These are phyloP conservation scores for Berghia stephanieae DNA, from an alignment of 1,140 invertebrate genomes.

Conservation along the genomic window DNA sequence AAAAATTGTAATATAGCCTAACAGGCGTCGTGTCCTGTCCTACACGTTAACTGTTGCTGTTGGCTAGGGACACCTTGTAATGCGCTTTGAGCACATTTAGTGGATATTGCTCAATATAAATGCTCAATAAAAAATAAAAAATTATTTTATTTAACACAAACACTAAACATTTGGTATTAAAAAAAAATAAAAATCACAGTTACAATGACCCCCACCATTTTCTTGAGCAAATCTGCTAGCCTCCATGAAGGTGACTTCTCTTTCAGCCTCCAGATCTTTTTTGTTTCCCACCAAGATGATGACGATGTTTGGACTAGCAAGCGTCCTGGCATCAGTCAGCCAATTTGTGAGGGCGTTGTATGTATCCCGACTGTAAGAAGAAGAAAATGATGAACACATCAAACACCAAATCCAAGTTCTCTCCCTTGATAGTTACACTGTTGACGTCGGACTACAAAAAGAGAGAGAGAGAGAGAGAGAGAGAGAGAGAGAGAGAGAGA, in stretches of 20 bases:
- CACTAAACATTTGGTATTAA: neutral
- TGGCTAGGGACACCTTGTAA: no score
- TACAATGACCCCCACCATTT: no score
- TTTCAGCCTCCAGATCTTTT: conserved; percentile 76
- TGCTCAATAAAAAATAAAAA: no score
- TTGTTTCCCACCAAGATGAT: conserved; percentile 86
- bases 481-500: conserved; percentile 38
- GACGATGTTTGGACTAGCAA: conserved; percentile 71
- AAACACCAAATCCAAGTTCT: neutral
- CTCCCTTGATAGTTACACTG: neutral
- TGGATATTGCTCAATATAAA: no score
- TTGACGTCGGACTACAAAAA: neutral
- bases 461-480: conserved; percentile 43
- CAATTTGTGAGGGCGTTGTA: conserved; percentile 68
- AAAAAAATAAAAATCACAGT: conserved; percentile 33
- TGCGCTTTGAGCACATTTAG: no score
- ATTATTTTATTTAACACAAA: no score
- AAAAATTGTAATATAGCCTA: no score
- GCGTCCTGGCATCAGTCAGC: conserved; percentile 65
- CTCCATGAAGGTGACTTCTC: conserved; percentile 83
- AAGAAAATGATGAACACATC: neutral
- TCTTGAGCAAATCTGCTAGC: conserved; percentile 84
- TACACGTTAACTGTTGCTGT: no score
- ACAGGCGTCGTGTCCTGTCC: no score
- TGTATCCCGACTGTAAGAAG: conserved; percentile 64